phyloP scores from a whole-genome alignment of 2,113 vertebrate genomes.

The Gobiocypris rarus region DNA sequence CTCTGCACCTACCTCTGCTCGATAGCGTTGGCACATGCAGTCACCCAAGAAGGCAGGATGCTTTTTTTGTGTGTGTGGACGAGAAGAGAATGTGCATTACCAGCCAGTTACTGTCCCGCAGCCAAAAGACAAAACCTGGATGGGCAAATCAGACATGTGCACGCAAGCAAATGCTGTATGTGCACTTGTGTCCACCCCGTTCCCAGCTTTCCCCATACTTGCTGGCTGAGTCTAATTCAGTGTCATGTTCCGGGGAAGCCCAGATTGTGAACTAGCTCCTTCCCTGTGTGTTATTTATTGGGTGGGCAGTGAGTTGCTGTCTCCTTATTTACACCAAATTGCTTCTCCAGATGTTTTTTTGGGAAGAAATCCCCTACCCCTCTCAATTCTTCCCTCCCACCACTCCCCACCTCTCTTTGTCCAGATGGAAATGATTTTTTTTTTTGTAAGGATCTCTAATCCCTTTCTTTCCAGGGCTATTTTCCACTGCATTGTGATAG shows the following conservation, averaged over 20 bases:
- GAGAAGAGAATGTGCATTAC: constrained; percentile 55
- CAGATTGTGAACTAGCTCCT: constrained; percentile 61
- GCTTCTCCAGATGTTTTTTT: constrained; percentile 80
- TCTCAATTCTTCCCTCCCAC: constrained; percentile 4
- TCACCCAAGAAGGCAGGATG: constrained; percentile 46
- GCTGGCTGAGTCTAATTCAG: constrained; percentile 54
- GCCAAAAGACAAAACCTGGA: constrained; percentile 62
- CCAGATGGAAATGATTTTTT: constrained; percentile 78
- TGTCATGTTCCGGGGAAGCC: constrained; percentile 58
- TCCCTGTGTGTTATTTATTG: constrained; percentile 76
- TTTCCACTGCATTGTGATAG: constrained; percentile 63
- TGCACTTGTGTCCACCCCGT: neutral
- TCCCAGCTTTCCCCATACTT: constrained; percentile 8
- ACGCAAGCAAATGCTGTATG: neutral
- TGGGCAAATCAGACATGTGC: neutral
- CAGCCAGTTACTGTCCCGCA: constrained; percentile 61
- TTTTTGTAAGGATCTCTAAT: constrained; percentile 68
- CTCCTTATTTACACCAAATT: constrained; percentile 80
- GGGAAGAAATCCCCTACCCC: constrained; percentile 62
- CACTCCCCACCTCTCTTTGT: constrained; percentile 57
- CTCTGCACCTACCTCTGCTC: constrained; percentile 57
- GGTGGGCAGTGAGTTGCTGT: constrained; percentile 74
- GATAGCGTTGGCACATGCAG: constrained; percentile 60
- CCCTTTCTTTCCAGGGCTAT: constrained; percentile 59
- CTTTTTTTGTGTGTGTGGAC: constrained; percentile 67